Conservation (phyloP, 1,140 invertebrate genomes). For the Trichonephila clavata region DNA sequence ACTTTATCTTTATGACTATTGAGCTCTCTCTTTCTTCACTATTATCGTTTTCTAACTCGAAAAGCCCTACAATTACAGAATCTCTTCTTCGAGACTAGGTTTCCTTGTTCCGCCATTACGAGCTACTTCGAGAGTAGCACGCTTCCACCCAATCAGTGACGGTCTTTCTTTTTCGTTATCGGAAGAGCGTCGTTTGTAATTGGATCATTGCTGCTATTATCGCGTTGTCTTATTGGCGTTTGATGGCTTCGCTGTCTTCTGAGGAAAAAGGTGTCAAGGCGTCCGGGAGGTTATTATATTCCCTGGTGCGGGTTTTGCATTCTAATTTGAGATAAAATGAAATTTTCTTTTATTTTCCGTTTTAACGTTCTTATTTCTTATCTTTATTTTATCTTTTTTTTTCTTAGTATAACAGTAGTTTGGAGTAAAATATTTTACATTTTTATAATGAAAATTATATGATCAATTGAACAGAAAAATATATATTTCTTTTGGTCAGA, state of each 20-base stretch:
- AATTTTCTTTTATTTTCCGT: neutral
- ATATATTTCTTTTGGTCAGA: too few species aligned
- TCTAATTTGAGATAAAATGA: neutral
- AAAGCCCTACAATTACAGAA: slow-evolving; percentile 36
- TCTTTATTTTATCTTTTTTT: neutral
- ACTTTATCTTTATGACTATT: slow-evolving; percentile 11
- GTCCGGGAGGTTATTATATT: neutral
- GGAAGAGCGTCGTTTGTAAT: slow-evolving; percentile 40
- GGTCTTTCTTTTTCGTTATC: slow-evolving; percentile 25
- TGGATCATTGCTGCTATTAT: slow-evolving; percentile 51
- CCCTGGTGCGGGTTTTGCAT: neutral
- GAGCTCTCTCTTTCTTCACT: neutral
- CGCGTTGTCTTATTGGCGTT: slow-evolving; percentile 31
- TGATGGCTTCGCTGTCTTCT: slow-evolving; percentile 18
- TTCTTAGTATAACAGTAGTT: neutral
- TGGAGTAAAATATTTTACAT: too few species aligned
- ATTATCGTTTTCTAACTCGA: slow-evolving; percentile 40
- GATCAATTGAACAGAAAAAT: too few species aligned
- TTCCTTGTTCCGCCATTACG: slow-evolving; percentile 15
- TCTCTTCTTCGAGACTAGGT: slow-evolving; percentile 1
- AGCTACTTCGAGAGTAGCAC: neutral
- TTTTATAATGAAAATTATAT: too few species aligned
- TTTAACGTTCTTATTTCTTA: neutral
- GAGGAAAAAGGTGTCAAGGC: neutral
- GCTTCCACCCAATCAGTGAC: slow-evolving; percentile 11